Evolutionary conservation across 2,888 invertebrate genomes (phyloP).

Genomic region (Agonopterix alstromeriana): DNA sequence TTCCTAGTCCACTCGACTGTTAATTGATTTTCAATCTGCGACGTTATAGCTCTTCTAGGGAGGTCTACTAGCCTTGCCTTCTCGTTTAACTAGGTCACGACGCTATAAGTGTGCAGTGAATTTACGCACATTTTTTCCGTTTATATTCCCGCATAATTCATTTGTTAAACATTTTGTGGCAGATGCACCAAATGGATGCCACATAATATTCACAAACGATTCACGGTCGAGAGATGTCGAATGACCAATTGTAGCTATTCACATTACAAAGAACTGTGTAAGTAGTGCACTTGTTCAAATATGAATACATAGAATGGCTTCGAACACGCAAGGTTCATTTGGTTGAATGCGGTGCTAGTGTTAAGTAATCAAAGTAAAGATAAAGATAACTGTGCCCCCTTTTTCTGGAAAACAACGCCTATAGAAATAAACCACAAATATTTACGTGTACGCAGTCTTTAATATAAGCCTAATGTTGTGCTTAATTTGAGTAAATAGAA

Average conservation of each 20-base stretch:
- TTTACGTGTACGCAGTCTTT: too few relatives aligned
- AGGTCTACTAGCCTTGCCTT: not conserved
- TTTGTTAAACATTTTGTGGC: not conserved
- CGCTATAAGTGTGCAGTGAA: too few relatives aligned
- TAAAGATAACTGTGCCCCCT: too few relatives aligned
- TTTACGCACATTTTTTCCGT: too few relatives aligned
- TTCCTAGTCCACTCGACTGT: not conserved
- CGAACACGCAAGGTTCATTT: constrained; percentile 14
- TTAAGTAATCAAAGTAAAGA: not conserved
- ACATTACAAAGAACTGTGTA: constrained; percentile 21
- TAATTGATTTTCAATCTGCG: constrained; percentile 1
- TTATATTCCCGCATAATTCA: too few relatives aligned
- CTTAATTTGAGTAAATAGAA: too few relatives aligned
- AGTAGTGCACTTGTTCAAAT: constrained; percentile 41
- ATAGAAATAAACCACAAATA: too few relatives aligned
- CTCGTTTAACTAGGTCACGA: too few relatives aligned
- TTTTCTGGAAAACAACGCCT: too few relatives aligned
- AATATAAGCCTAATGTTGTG: too few relatives aligned
- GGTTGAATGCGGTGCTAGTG: constrained; percentile 3
- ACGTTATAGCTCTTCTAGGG: not conserved
- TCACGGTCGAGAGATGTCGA: constrained; percentile 23
- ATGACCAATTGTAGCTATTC: constrained; percentile 25
- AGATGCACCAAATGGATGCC: not conserved
- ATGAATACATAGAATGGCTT: constrained; percentile 11
- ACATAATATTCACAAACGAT: constrained; percentile 20